Percentiles rank a stretch among this genome's conserved stretches.
Evolutionary conservation across 2,113 vertebrate species (phyloP).

Genomic region (Microtus oregoni): DNA sequence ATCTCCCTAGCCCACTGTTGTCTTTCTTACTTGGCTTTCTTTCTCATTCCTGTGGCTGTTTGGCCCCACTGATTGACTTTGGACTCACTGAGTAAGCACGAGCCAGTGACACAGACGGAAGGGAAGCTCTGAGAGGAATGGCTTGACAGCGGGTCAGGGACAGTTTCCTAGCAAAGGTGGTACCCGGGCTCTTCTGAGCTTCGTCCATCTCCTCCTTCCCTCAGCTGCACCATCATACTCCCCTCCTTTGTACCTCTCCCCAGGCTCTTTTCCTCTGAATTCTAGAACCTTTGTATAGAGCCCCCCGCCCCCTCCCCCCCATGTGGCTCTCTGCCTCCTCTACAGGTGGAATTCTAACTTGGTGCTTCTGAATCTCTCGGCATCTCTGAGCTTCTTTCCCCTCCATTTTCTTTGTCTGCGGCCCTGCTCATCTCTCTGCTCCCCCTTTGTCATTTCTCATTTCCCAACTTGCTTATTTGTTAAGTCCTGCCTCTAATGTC

Average conservation of each 20-base stretch:
- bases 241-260: neutral
- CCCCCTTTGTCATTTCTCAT: neutral
- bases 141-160: too few relatives aligned
- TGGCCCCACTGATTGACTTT: neutral
- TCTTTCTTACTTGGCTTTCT: neutral
- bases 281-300: neutral
- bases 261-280: neutral
- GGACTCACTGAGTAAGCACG: neutral
- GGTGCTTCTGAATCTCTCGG: neutral
- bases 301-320: too few relatives aligned
- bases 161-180: neutral
- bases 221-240: neutral
- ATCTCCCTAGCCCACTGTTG: neutral
- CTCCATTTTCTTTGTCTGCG: neutral
- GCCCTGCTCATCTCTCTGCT: fast-evolving
- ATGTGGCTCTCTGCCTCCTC: neutral
- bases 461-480: neutral
- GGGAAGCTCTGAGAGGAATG: too few relatives aligned
- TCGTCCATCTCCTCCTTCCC: neutral
- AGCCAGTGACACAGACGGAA: too few relatives aligned
- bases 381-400: neutral
- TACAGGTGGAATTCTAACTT: neutral
- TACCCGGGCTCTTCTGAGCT: neutral
- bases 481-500: neutral
- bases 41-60: neutral